Evolutionary conservation across 1,140 invertebrate genomes (phyloP).

Genomic region (Zophobas morio): DNA sequence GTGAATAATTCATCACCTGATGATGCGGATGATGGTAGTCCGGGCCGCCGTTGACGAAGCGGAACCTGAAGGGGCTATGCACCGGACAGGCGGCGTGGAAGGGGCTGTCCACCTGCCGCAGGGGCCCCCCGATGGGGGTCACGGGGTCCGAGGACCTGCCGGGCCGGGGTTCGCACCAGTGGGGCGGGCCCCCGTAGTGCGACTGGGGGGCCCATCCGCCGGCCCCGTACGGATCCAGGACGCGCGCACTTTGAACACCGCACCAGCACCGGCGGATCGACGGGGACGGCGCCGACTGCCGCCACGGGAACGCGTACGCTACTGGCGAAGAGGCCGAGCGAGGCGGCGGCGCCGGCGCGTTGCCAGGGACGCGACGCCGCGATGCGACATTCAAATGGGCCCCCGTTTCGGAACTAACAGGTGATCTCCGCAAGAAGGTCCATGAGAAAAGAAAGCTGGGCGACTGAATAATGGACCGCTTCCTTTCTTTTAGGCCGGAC

Average conservation of each 20-base stretch:
- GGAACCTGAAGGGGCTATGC: conserved; percentile 76
- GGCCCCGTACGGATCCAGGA: conserved; percentile 66
- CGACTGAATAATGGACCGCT: neutral
- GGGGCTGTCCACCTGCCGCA: conserved; percentile 59
- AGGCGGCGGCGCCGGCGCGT: conserved; percentile 28
- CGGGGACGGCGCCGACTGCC: conserved; percentile 12
- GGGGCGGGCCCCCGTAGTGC: conserved; percentile 58
- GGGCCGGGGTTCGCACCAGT: conserved; percentile 64
- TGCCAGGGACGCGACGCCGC: conserved; percentile 14
- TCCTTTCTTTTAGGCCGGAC: neutral
- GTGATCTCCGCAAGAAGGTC: neutral
- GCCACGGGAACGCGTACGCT: conserved; percentile 27
- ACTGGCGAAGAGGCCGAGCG: conserved; percentile 19
- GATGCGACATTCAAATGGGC: conserved; percentile 18
- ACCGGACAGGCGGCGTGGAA: conserved; percentile 73
- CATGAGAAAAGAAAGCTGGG: neutral
- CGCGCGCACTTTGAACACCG: conserved; percentile 44
- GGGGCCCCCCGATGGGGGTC: conserved; percentile 63
- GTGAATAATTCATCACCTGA: conserved; percentile 66
- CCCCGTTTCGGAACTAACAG: conserved; percentile 2
- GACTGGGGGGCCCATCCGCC: conserved; percentile 62
- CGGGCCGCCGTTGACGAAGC: conserved; percentile 72
- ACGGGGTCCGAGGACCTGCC: conserved; percentile 66
- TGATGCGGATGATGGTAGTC: conserved; percentile 67
- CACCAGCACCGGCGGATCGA: conserved; percentile 35